These are phyloP conservation scores for Indri indri DNA, from an alignment of 2,113 vertebrate genomes.

Conservation along the genomic window DNA sequence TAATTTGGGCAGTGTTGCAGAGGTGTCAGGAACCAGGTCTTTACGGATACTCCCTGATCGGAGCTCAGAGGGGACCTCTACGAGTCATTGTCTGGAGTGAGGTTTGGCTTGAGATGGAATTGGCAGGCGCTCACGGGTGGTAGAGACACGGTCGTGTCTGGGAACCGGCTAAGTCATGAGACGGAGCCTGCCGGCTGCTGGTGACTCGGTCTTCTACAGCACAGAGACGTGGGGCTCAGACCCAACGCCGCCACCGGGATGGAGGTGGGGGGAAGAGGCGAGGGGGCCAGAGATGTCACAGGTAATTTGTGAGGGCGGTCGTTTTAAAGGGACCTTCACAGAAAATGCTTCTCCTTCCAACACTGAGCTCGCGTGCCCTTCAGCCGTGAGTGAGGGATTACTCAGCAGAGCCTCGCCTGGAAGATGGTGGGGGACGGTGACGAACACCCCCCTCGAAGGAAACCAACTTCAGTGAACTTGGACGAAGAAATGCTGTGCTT, in stretches of 20 bases:
- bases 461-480: background rate
- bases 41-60: background rate
- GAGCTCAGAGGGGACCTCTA: background rate
- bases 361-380: no score
- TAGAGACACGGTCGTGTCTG: background rate
- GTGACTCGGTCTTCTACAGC: background rate
- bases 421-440: background rate
- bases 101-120: background rate
- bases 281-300: background rate
- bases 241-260: rapidly evolving
- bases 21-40: background rate
- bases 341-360: background rate
- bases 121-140: background rate
- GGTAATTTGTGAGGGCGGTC: background rate
- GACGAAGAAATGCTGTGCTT: background rate
- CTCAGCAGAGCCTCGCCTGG: background rate
- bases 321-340: background rate
- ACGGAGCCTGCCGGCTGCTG: background rate
- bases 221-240: background rate
- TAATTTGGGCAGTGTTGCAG: background rate
- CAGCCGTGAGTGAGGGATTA: background rate
- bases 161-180: background rate
- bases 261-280: background rate
- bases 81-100: background rate
- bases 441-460: rapidly evolving